These are phyloP conservation scores for Neofelis nebulosa DNA, from an alignment of 2,113 vertebrate genomes.

Conservation along the genomic window DNA sequence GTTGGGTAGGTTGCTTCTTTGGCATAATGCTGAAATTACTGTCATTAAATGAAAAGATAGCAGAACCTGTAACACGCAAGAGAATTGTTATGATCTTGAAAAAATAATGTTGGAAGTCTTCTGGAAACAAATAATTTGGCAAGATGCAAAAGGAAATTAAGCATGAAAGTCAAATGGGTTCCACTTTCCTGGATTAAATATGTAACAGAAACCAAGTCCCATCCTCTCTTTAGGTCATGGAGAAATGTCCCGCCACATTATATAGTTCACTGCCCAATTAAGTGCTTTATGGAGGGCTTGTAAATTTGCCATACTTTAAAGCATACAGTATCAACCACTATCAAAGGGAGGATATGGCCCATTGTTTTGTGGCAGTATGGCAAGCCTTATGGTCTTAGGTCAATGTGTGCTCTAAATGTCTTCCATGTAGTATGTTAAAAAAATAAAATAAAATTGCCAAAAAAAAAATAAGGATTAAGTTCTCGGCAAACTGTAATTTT, in stretches of 20 bases:
- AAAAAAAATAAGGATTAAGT: neutral
- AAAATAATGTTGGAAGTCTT: neutral
- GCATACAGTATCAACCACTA: neutral
- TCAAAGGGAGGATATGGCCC: neutral
- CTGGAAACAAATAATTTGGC: neutral
- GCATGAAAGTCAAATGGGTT: constrained; percentile 6
- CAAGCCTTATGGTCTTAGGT: neutral
- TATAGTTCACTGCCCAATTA: neutral
- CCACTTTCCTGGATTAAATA: constrained; percentile 29
- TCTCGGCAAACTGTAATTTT: neutral
- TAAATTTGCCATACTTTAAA: neutral
- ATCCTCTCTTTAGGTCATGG: neutral
- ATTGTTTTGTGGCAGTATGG: neutral
- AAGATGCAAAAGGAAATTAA: constrained; percentile 41
- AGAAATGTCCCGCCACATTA: neutral
- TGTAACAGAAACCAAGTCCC: neutral
- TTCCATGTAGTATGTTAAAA: neutral
- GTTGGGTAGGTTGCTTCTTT: neutral
- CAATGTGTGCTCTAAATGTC: neutral
- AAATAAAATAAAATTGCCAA: neutral
- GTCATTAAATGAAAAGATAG: neutral
- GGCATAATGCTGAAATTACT: neutral
- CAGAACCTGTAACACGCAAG: neutral
- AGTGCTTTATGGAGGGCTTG: neutral
- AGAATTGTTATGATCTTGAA: neutral